A percentile compares a stretch with the other conserved stretches of the same genome.
phyloP scores from a whole-genome alignment of 2,113 vertebrate species.

The Capra hircus region DNA sequence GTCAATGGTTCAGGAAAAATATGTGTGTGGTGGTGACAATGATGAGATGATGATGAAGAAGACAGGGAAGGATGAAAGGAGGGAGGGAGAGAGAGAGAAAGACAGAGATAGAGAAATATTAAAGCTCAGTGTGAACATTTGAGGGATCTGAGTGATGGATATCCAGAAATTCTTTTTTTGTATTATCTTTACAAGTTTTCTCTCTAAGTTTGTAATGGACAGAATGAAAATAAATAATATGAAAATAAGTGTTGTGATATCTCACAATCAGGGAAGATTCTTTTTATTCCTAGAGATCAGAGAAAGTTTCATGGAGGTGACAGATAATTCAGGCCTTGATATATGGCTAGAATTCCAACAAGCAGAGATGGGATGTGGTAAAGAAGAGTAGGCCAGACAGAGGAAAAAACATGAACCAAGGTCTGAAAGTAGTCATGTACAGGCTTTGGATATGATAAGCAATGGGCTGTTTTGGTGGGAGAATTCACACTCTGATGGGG shows the following conservation, averaged over 20 bases:
- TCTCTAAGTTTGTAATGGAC: background rate
- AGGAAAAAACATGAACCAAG: background rate
- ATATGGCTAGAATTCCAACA: background rate
- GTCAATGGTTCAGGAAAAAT: background rate
- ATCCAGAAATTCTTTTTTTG: background rate
- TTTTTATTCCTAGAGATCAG: background rate
- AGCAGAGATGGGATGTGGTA: background rate
- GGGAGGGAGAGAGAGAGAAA: background rate
- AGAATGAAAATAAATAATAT: background rate
- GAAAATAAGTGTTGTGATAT: background rate
- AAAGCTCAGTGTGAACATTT: background rate
- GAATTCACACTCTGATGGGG: background rate
- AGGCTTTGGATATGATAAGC: background rate
- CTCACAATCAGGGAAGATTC: background rate
- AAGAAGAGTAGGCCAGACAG: background rate
- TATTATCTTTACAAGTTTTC: background rate
- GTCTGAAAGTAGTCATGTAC: background rate
- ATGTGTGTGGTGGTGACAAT: background rate
- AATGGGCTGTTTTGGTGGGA: background rate
- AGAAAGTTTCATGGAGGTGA: background rate
- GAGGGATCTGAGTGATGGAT: background rate
- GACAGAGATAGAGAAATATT: background rate
- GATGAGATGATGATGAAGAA: background rate
- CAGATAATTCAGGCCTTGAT: background rate
- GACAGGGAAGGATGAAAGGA: background rate